phyloP scores from a whole-genome alignment of 2,888 invertebrate genomes.

The Conops quadrifasciatus region DNA sequence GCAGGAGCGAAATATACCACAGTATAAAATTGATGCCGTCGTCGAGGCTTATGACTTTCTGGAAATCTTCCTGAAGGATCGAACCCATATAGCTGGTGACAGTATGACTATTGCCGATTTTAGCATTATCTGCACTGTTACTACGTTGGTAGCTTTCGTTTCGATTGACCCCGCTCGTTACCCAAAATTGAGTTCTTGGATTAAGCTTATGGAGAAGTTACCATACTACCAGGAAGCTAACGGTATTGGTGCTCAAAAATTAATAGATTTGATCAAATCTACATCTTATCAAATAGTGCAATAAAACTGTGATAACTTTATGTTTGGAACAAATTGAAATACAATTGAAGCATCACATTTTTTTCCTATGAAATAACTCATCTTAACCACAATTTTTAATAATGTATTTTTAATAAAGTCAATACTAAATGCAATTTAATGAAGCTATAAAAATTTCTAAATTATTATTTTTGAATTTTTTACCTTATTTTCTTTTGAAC shows the following conservation, averaged over 20 bases:
- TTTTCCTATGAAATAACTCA: too few relatives aligned
- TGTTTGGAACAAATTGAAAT: too few relatives aligned
- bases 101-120: conserved; percentile 56
- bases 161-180: conserved; percentile 45
- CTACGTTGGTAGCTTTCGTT: conserved; percentile 50
- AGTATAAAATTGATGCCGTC: conserved; percentile 51
- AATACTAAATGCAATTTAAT: too few relatives aligned
- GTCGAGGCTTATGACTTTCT: conserved; percentile 54
- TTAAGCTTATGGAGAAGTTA: conserved; percentile 50
- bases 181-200: conserved; percentile 54
- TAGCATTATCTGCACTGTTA: conserved; percentile 52
- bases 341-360: too few relatives aligned
- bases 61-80: conserved; percentile 52
- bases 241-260: conserved; percentile 55
- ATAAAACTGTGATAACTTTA: too few relatives aligned
- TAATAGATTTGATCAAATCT: conserved; percentile 52
- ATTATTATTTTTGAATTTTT: too few relatives aligned
- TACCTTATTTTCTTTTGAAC: too few relatives aligned
- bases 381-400: too few relatives aligned
- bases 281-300: conserved; percentile 28
- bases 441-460: too few relatives aligned
- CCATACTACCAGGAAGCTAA: conserved; percentile 54
- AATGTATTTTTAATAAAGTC: too few relatives aligned
- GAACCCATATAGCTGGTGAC: conserved; percentile 50
- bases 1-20: conserved; percentile 47